Conservation (phyloP, 2,888 invertebrate species). For the Melinopterus prodromus region DNA sequence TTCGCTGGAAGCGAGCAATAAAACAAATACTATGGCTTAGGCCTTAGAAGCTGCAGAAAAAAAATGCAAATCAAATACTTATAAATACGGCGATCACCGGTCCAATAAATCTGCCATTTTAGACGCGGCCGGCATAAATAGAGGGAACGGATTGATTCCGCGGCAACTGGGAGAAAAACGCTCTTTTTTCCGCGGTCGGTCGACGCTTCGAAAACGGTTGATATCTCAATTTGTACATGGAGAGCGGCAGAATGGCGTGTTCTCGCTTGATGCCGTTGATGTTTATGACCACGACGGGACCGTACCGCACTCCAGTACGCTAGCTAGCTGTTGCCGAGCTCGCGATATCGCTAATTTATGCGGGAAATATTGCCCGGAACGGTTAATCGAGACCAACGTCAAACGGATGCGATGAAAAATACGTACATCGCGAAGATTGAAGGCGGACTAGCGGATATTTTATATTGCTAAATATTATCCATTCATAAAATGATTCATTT, state of each 20-base stretch:
- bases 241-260: slow-evolving; percentile 49
- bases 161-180: slow-evolving; percentile 4
- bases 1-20: not conserved
- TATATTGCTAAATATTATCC: not conserved
- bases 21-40: not conserved
- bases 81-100: not conserved
- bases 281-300: slow-evolving; percentile 43
- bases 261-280: slow-evolving; percentile 49
- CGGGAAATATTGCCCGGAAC: slow-evolving; percentile 42
- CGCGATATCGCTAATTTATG: slow-evolving; percentile 39
- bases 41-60: not conserved
- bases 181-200: slow-evolving; percentile 49
- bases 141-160: not conserved
- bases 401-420: not conserved
- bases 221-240: slow-evolving; percentile 54
- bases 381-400: not conserved
- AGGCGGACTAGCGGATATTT: not conserved
- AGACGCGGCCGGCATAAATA: not conserved
- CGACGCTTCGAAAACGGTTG: slow-evolving; percentile 48
- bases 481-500: too few relatives aligned
- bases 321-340: not conserved
- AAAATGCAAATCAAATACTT: not conserved
- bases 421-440: not conserved
- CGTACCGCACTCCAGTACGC: slow-evolving; percentile 14
- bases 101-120: not conserved